Evolutionary conservation across 92 coral and sea anemone species (phyloP), one percentile per base, ranked within the genome.

Genomic region (Porites divaricata): DNA sequence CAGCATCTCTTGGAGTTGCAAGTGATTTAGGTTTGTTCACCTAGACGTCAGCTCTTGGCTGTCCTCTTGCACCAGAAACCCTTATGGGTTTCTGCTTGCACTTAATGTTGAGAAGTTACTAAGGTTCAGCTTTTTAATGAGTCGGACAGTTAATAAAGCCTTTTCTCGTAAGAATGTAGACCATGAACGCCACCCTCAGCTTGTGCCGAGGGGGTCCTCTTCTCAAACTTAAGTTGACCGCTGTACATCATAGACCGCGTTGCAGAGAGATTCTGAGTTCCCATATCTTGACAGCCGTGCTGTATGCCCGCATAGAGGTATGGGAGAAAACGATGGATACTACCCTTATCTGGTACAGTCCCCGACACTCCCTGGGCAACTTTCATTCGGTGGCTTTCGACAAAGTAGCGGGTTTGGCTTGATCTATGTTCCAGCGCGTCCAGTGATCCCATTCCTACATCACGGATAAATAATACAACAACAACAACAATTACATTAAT

Each of bases 311-410:
- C 81, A 17, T 80, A 61, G 23, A 97, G 87, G 53, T 97, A 97
- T 35, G 99, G 99, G 4, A 90, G 64, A 56, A 95, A 97, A 26
- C 97, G 91, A 67, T 93, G 98, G 14, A 97, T 62, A 51, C 97
- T 89, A 12, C 99, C 99, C 62, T 95, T 97, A 84, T 97, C 99
- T 3, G 89, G 94, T 50, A 97, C 99, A 7, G 99, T 88, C 7
- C 99, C 99, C 21, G 99, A 91, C 56, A 97, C 99, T 23, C 99
- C 99, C 83, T 97, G 99, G 1, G 99, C 99, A 2, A 97, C 98
- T 88, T 91, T 95, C 28, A 97, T 76, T 50, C 97, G 87, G 67
- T 83, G 51, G 83, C 95, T 94, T 70, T 92, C 95, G 45, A 93
- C 95, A 75, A 97, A 93, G 87, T 97, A 97, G 63, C 99, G 95